Percentiles rank a stretch among this genome's conserved stretches.
phyloP scores from a whole-genome alignment of 1,140 invertebrate genomes.

The Dendrolimus punctatus region DNA sequence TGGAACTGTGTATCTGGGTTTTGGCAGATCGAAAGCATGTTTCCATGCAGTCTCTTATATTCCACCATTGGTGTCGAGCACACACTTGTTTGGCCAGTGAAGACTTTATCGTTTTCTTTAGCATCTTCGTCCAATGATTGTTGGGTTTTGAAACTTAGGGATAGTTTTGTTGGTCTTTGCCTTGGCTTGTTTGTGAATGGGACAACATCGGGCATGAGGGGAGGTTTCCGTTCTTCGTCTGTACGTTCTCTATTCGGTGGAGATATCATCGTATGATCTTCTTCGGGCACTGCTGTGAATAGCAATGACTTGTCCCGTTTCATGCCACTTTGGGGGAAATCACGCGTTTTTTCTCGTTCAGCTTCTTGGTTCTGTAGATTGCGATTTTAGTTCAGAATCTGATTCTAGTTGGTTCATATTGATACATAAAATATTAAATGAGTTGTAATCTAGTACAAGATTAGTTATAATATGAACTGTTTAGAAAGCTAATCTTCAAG shows the following conservation, averaged over 20 bases:
- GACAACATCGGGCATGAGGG: slow-evolving; percentile 64
- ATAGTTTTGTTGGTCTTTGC: slow-evolving; percentile 72
- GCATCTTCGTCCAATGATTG: slow-evolving; percentile 71
- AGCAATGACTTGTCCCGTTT: slow-evolving; percentile 84
- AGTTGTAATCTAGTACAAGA: no score
- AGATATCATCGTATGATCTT: slow-evolving; percentile 71
- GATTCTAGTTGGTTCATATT: no score
- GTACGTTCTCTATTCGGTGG: slow-evolving; percentile 40
- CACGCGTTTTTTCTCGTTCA: slow-evolving; percentile 46
- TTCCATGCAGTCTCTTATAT: slow-evolving; percentile 80
- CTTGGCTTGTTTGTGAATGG: slow-evolving; percentile 67
- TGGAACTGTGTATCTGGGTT: slow-evolving; percentile 60
- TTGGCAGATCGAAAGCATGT: slow-evolving; percentile 80
- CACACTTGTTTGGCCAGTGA: slow-evolving; percentile 78
- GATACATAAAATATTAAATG: no score
- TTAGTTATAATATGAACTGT: no score
- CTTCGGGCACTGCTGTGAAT: slow-evolving; percentile 84
- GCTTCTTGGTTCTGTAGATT: slow-evolving; percentile 49
- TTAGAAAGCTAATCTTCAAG: no score
- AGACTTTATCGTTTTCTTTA: slow-evolving; percentile 63
- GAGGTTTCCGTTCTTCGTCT: slow-evolving; percentile 37
- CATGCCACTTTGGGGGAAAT: slow-evolving; percentile 67
- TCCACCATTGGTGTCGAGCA: slow-evolving; percentile 84
- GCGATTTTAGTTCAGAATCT: no score
- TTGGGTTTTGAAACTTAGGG: slow-evolving; percentile 72